phyloP scores from a whole-genome alignment of 2,888 invertebrate species.

The Patella pellucida region DNA sequence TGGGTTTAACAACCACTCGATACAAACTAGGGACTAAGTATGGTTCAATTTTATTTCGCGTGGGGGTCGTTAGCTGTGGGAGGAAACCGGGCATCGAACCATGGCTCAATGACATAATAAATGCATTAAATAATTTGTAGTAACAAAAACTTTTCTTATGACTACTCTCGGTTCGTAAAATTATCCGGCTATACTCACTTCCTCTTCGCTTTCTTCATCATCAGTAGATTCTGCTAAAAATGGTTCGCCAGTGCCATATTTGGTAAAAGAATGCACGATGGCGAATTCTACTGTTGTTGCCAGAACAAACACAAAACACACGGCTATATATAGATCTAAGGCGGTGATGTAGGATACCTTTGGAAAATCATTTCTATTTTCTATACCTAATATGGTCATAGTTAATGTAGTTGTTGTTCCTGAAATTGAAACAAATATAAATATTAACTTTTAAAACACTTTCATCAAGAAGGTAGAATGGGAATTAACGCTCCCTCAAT shows the following conservation, averaged over 20 bases:
- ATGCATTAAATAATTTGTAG: not conserved
- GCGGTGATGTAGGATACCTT: conserved; percentile 69
- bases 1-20: too few species aligned
- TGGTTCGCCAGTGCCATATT: conserved; percentile 63
- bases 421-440: conserved; percentile 49
- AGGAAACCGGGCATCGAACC: too few species aligned
- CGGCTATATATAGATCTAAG: conserved; percentile 67
- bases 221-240: conserved; percentile 37
- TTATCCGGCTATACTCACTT: conserved; percentile 12
- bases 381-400: conserved; percentile 79
- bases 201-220: conserved; percentile 33
- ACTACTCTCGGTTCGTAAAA: too few species aligned
- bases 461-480: too few species aligned
- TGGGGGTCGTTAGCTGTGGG: too few species aligned
- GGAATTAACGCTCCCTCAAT: too few species aligned
- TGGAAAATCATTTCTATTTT: conserved; percentile 66
- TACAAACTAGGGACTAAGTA: too few species aligned
- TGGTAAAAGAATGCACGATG: conserved; percentile 69
- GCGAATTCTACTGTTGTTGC: conserved; percentile 68
- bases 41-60: too few species aligned
- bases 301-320: conserved; percentile 65
- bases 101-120: too few species aligned
- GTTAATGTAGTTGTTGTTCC: conserved; percentile 94
- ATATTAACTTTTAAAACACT: too few species aligned
- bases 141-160: not conserved